Evolutionary conservation across 2,888 invertebrate genomes (phyloP).

Genomic region (Aphidoletes aphidimyza): DNA sequence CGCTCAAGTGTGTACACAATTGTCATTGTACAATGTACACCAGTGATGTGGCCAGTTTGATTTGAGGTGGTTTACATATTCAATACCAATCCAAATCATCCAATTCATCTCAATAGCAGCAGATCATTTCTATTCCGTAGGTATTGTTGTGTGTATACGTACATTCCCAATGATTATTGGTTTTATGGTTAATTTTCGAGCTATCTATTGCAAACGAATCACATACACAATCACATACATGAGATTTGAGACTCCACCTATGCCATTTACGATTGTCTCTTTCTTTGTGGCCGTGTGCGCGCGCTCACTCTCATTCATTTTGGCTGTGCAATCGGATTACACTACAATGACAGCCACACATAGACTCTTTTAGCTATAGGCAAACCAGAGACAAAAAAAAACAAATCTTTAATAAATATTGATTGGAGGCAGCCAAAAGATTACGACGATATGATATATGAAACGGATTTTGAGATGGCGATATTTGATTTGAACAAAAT

Average conservation of each 20-base stretch:
- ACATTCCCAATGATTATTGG: too few relatives aligned
- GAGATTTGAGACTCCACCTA: neutral
- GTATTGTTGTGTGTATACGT: too few relatives aligned
- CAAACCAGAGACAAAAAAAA: neutral
- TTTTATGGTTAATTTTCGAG: neutral
- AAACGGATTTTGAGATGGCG: neutral
- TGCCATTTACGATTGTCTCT: slow-evolving; percentile 13
- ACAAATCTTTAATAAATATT: neutral
- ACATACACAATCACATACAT: neutral
- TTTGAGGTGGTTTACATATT: too few relatives aligned
- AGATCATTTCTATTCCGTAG: too few relatives aligned
- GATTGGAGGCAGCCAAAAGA: neutral
- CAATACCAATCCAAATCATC: too few relatives aligned
- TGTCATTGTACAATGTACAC: too few relatives aligned
- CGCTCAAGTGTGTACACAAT: too few relatives aligned
- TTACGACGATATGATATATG: neutral
- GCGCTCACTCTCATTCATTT: neutral
- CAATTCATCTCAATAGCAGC: too few relatives aligned
- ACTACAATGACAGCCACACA: too few relatives aligned
- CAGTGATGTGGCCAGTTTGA: too few relatives aligned
- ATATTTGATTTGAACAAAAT: neutral
- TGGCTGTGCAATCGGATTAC: too few relatives aligned
- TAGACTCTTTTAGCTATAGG: neutral
- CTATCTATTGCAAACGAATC: neutral
- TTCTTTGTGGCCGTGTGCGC: neutral